A percentile compares a stretch with the other conserved stretches of the same genome.
These are phyloP conservation scores for Metalampra italica DNA, from an alignment of 2,888 invertebrate species.

Conservation along the genomic window DNA sequence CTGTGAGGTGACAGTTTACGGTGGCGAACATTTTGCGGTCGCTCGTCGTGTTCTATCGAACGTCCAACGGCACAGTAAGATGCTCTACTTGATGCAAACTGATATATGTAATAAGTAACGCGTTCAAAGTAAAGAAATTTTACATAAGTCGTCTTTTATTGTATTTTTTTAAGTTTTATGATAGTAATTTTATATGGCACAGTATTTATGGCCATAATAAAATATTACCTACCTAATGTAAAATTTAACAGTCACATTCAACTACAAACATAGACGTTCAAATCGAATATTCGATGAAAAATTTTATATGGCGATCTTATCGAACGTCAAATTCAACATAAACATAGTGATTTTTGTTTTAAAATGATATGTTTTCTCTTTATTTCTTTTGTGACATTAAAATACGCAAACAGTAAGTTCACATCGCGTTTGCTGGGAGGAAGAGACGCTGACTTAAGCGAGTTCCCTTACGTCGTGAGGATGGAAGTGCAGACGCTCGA, in stretches of 20 bases:
- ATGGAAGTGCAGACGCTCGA: constrained; percentile 2
- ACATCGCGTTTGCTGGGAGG: constrained; percentile 6
- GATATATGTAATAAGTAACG: neutral
- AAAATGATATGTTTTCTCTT: constrained; percentile 2
- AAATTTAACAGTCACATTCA: too few relatives aligned
- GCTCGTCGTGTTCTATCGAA: constrained; percentile 27
- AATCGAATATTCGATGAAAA: too few relatives aligned
- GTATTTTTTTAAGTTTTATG: too few relatives aligned
- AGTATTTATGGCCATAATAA: too few relatives aligned
- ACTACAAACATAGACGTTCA: too few relatives aligned
- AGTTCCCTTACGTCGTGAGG: constrained; percentile 6
- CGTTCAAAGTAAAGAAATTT: too few relatives aligned
- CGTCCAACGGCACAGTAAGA: constrained; percentile 6
- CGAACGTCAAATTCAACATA: neutral
- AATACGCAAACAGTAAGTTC: neutral
- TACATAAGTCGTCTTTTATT: too few relatives aligned
- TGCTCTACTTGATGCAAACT: constrained; percentile 20
- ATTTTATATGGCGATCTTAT: too few relatives aligned
- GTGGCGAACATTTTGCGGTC: constrained; percentile 46
- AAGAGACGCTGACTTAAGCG: neutral
- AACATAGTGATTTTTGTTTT: neutral
- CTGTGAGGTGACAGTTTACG: constrained; percentile 44
- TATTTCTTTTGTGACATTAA: neutral
- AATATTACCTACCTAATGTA: too few relatives aligned
- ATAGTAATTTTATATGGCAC: too few relatives aligned